phyloP scores from a whole-genome alignment of 2,797 vertebrate species.

The Amazonetta brasiliensis region DNA sequence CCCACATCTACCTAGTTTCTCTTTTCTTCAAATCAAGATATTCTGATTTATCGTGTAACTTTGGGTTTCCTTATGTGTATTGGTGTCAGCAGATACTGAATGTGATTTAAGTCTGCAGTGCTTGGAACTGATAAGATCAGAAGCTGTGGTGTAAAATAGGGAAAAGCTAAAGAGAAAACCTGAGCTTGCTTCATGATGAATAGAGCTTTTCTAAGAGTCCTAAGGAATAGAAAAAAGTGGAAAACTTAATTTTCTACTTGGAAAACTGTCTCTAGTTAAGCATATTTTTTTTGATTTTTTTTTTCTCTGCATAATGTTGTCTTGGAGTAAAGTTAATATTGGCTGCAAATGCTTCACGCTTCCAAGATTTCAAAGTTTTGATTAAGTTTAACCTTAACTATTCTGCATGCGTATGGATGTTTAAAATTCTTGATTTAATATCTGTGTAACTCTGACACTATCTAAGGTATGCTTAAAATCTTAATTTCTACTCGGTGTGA shows the following conservation, averaged over 20 bases:
- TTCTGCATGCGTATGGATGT: neutral
- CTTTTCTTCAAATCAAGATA: neutral
- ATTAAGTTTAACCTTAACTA: neutral
- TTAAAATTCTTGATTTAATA: neutral
- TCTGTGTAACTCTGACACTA: neutral
- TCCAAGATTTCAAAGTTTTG: neutral
- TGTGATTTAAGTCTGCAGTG: neutral
- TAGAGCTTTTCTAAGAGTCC: neutral
- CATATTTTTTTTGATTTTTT: neutral
- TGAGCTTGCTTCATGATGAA: neutral
- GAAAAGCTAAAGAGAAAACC: neutral
- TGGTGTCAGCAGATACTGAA: neutral
- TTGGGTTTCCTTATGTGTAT: neutral
- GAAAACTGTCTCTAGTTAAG: neutral
- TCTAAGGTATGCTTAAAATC: neutral
- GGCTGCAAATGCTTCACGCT: neutral
- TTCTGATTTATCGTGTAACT: neutral
- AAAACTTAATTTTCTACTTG: neutral
- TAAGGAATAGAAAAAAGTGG: neutral
- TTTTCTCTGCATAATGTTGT: neutral
- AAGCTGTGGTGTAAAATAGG: neutral
- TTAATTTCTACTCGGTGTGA: neutral
- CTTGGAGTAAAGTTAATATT: neutral
- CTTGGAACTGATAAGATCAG: neutral
- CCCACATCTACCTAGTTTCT: neutral